Conservation (phyloP, 1,140 invertebrate species). For the Drosophila lini region DNA sequence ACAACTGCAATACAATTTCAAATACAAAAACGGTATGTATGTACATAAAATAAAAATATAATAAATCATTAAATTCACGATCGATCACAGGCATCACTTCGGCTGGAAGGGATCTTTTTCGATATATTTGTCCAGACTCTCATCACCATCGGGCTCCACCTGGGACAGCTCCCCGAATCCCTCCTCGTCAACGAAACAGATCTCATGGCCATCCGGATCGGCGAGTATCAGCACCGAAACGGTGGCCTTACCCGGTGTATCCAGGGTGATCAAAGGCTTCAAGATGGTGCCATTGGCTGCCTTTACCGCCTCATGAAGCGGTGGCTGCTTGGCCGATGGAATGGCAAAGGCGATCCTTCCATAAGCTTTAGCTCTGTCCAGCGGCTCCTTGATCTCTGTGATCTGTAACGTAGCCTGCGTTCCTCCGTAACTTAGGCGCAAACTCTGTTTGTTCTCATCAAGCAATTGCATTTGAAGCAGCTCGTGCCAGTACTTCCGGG, state of each 20-base stretch:
- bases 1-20: slow-evolving; percentile 9
- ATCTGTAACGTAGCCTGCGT: slow-evolving; percentile 90
- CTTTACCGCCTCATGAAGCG: slow-evolving; percentile 91
- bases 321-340: slow-evolving; percentile 90
- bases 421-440: slow-evolving; percentile 88
- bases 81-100: not conserved
- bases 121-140: slow-evolving; percentile 92
- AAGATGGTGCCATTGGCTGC: slow-evolving; percentile 91
- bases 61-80: slow-evolving; percentile 1
- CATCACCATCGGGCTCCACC: slow-evolving; percentile 93
- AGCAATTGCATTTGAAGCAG: slow-evolving; percentile 91
- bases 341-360: slow-evolving; percentile 97
- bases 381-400: slow-evolving; percentile 87
- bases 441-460: slow-evolving; percentile 85
- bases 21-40: slow-evolving; percentile 29
- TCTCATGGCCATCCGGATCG: slow-evolving; percentile 98
- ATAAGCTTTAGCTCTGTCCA: slow-evolving; percentile 96
- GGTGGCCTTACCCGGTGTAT: slow-evolving; percentile 98
- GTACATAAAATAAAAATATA: not conserved
- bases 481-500: slow-evolving; percentile 93
- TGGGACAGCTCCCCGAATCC: slow-evolving; percentile 95
- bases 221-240: slow-evolving; percentile 97
- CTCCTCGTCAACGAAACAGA: slow-evolving; percentile 99
- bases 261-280: slow-evolving; percentile 94
- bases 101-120: slow-evolving; percentile 79